Percentiles rank a stretch among this genome's conserved stretches.
These are phyloP conservation scores for Hirtodrosophila duncani DNA, from an alignment of 2,888 invertebrate species.

Conservation along the genomic window DNA sequence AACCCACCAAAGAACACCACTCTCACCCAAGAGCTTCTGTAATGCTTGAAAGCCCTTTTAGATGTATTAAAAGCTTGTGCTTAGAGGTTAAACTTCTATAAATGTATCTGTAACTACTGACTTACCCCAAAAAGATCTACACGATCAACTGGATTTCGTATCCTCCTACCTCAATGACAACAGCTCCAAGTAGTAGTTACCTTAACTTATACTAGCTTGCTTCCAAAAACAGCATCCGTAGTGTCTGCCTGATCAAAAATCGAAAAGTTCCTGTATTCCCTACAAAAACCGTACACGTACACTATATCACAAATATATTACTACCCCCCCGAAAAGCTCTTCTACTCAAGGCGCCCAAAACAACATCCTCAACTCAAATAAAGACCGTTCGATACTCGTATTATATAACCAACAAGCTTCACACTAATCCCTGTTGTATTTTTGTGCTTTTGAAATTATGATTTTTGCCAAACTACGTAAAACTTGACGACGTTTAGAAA, in stretches of 20 bases:
- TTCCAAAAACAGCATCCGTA: constrained; percentile 47
- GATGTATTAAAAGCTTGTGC: constrained; percentile 39
- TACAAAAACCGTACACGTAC: constrained; percentile 48
- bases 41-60: constrained; percentile 57
- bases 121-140: constrained; percentile 27
- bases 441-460: constrained; percentile 25
- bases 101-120: background rate
- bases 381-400: constrained; percentile 22
- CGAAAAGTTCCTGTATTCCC: constrained; percentile 33
- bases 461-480: constrained; percentile 13
- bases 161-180: too few relatives aligned
- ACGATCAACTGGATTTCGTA: too few relatives aligned
- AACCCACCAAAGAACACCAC: constrained; percentile 3
- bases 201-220: constrained; percentile 35
- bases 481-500: constrained; percentile 84
- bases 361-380: constrained; percentile 10
- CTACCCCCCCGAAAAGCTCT: constrained; percentile 44
- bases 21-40: constrained; percentile 54
- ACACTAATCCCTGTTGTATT: constrained; percentile 37
- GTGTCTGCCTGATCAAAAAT: constrained; percentile 45
- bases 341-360: constrained; percentile 39
- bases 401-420: constrained; percentile 1
- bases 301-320: constrained; percentile 29
- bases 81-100: constrained; percentile 1
- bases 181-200: constrained; percentile 21